phyloP scores from a whole-genome alignment of 2,888 invertebrate genomes.

The Macrophya annulata region DNA sequence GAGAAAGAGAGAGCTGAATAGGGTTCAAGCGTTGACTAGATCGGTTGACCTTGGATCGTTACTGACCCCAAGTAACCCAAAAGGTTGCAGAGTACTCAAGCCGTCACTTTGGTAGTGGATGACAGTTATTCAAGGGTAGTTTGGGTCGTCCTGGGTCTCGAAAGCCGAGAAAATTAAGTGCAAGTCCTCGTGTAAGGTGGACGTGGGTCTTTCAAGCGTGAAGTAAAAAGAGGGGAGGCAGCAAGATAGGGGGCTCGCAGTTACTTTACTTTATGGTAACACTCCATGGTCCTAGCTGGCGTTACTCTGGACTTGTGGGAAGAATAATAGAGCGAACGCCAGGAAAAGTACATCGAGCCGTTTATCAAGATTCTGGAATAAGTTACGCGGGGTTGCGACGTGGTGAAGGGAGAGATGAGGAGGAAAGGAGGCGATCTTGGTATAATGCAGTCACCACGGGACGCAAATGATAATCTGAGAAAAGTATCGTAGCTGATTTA shows the following conservation, averaged over 20 bases:
- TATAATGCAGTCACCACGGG: conserved; percentile 56
- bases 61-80: conserved; percentile 36
- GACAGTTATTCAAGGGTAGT: conserved; percentile 51
- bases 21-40: conserved; percentile 33
- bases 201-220: conserved; percentile 7
- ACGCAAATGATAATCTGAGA: conserved; percentile 56
- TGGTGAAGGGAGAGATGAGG: conserved; percentile 39
- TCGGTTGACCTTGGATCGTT: conserved; percentile 28
- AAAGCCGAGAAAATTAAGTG: conserved; percentile 37
- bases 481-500: conserved; percentile 51
- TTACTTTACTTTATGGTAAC: conserved; percentile 53
- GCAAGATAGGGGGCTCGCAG: background rate
- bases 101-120: conserved; percentile 46
- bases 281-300: conserved; percentile 38
- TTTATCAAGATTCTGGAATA: conserved; percentile 70
- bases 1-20: conserved; percentile 1
- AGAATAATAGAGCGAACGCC: conserved; percentile 56
- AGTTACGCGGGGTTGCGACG: conserved; percentile 59
- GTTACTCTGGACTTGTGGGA: conserved; percentile 49
- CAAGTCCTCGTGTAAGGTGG: conserved; percentile 30
- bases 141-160: conserved; percentile 18
- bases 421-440: conserved; percentile 41
- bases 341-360: conserved; percentile 64
- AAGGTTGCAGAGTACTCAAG: conserved; percentile 52
- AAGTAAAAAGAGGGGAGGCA: conserved; percentile 20